Percentiles rank a stretch among this genome's conserved stretches.
phyloP scores from a whole-genome alignment of 2,888 invertebrate species.

The Charanyca ferruginea region DNA sequence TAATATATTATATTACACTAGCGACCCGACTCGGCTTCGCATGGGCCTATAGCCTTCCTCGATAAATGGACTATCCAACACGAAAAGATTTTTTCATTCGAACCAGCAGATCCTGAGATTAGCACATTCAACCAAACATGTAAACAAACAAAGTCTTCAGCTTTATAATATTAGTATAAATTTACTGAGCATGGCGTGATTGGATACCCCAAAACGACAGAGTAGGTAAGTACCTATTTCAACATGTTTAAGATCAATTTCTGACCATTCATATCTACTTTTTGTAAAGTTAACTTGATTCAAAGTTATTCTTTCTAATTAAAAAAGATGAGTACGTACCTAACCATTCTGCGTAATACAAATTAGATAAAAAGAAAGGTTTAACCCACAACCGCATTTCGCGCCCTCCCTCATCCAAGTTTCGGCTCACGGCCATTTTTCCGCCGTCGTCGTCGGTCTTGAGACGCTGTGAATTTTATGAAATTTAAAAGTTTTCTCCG shows the following conservation, averaged over 20 bases:
- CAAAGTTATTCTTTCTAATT: conserved; percentile 8
- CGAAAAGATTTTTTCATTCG: too few species aligned
- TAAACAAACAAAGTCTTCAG: too few species aligned
- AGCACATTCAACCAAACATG: too few species aligned
- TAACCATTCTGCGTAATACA: conserved; percentile 7
- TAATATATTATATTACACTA: too few species aligned
- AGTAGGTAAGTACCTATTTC: background rate
- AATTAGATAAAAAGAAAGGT: conserved; percentile 28
- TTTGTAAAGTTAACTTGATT: background rate
- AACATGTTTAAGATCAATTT: background rate
- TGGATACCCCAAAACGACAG: background rate
- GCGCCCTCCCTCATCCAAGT: conserved; percentile 22
- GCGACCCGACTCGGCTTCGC: too few species aligned
- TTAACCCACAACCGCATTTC: conserved; percentile 27
- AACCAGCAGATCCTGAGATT: too few species aligned
- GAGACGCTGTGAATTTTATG: conserved; percentile 80
- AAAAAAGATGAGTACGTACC: conserved; percentile 13
- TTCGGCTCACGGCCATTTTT: conserved; percentile 40
- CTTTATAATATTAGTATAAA: too few species aligned
- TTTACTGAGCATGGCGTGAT: background rate
- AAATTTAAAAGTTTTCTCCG: conserved; percentile 87
- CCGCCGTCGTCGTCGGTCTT: conserved; percentile 47
- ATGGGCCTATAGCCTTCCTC: too few species aligned
- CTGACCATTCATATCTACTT: background rate
- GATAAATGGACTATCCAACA: too few species aligned